A percentile compares a stretch with the other conserved stretches of the same genome.
Evolutionary conservation across 2,797 vertebrate genomes (phyloP).

Genomic region (Scleropages formosus): DNA sequence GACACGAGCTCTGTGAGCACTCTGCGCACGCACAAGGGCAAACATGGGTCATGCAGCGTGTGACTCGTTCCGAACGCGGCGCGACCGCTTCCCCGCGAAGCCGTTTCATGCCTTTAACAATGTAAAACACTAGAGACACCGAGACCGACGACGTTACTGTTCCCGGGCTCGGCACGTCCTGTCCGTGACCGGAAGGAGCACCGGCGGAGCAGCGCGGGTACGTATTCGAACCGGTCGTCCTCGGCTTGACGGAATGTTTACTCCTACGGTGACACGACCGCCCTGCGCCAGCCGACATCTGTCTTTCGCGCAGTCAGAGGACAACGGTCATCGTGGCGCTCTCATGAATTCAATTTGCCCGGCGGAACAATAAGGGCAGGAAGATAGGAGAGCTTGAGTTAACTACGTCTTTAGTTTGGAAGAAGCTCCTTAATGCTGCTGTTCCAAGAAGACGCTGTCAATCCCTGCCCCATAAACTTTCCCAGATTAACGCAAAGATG

Average conservation of each 20-base stretch:
- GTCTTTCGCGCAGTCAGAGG: not conserved
- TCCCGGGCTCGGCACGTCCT: not conserved
- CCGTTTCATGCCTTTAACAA: not conserved
- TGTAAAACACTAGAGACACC: too few relatives aligned
- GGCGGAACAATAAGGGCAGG: constrained; percentile 47
- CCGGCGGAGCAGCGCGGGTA: too few relatives aligned
- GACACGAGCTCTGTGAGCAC: constrained; percentile 96
- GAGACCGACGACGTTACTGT: not conserved
- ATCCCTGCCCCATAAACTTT: constrained; percentile 51
- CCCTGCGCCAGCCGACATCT: too few relatives aligned
- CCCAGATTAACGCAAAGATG: constrained; percentile 50
- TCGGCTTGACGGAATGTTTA: too few relatives aligned
- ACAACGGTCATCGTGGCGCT: not conserved
- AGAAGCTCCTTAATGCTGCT: constrained; percentile 1
- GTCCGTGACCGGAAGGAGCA: not conserved
- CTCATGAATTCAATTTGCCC: constrained; percentile 64
- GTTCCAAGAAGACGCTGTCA: constrained; percentile 33
- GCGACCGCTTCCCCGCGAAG: not conserved
- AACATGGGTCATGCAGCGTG: not conserved
- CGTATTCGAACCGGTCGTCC: too few relatives aligned
- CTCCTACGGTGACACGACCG: too few relatives aligned
- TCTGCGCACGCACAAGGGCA: constrained; percentile 57
- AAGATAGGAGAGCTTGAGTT: constrained; percentile 54
- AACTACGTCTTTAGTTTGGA: constrained; percentile 56
- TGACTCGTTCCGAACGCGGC: not conserved